Evolutionary conservation across 2,888 invertebrate species (phyloP).

Genomic region (Atrina japonica): DNA sequence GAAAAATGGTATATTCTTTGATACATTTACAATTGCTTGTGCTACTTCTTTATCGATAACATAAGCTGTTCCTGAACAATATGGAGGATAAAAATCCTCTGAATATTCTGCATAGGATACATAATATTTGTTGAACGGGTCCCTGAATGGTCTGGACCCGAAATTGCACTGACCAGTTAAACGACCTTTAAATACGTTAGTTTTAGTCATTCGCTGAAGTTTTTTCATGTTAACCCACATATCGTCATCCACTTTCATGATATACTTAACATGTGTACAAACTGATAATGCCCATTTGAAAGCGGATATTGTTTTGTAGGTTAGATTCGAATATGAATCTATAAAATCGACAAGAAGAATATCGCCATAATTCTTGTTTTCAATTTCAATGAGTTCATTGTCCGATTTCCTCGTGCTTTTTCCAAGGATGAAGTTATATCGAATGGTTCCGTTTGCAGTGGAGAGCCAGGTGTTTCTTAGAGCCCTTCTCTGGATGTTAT

Average conservation of each 20-base stretch:
- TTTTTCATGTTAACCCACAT: slow-evolving; percentile 39
- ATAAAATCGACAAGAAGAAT: slow-evolving; percentile 36
- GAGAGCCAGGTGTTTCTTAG: slow-evolving; percentile 42
- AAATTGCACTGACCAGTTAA: slow-evolving; percentile 29
- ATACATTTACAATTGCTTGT: slow-evolving; percentile 24
- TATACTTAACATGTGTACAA: slow-evolving; percentile 22
- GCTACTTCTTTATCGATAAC: slow-evolving; percentile 22
- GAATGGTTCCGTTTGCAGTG: neutral
- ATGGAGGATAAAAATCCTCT: slow-evolving; percentile 34
- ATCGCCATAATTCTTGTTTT: slow-evolving; percentile 32
- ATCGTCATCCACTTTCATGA: slow-evolving; percentile 45
- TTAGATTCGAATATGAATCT: slow-evolving; percentile 40
- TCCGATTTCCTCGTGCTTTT: neutral
- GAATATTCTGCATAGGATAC: slow-evolving; percentile 25
- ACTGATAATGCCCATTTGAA: slow-evolving; percentile 30
- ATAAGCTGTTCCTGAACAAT: slow-evolving; percentile 44
- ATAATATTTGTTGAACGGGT: slow-evolving; percentile 35
- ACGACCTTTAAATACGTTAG: neutral
- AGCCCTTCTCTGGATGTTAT: slow-evolving; percentile 27
- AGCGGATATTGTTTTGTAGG: slow-evolving; percentile 35
- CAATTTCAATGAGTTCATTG: slow-evolving; percentile 10
- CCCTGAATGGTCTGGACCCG: slow-evolving; percentile 29
- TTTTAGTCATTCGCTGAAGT: slow-evolving; percentile 5
- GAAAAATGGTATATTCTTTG: slow-evolving; percentile 33
- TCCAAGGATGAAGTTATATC: slow-evolving; percentile 35